Evolutionary conservation across 2,888 invertebrate genomes (phyloP).

Genomic region (Nomada ruficornis): DNA sequence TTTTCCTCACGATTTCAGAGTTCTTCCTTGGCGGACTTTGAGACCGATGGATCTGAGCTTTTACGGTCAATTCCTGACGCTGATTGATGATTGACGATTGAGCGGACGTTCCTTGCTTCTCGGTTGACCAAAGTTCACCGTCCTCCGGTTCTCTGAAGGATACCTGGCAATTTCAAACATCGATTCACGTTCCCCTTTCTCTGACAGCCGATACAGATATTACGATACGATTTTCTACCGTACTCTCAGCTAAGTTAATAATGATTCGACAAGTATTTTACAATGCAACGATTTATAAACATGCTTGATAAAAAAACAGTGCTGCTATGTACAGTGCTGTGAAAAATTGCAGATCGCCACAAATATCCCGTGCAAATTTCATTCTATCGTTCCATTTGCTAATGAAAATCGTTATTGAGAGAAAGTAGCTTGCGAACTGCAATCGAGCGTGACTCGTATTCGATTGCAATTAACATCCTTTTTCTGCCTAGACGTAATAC

Average conservation of each 20-base stretch:
- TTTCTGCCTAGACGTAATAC: background rate
- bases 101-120: constrained; percentile 75
- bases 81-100: constrained; percentile 73
- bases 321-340: constrained; percentile 36
- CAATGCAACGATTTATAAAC: constrained; percentile 24
- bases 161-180: constrained; percentile 68
- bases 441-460: constrained; percentile 5
- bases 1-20: constrained; percentile 76
- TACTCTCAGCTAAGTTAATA: background rate
- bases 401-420: background rate
- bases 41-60: constrained; percentile 84
- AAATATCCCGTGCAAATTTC: background rate
- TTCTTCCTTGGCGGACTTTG: constrained; percentile 82
- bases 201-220: background rate
- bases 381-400: background rate
- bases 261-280: constrained; percentile 29
- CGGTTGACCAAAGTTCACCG: constrained; percentile 82
- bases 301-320: constrained; percentile 34
- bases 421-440: background rate
- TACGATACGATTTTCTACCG: constrained; percentile 1
- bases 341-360: constrained; percentile 15
- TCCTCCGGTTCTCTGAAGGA: constrained; percentile 83
- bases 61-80: constrained; percentile 81
- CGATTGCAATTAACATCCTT: background rate
- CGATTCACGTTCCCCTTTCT: background rate